These are phyloP conservation scores for Chlorops oryzae DNA, from an alignment of 1,140 invertebrate species.

Conservation along the genomic window DNA sequence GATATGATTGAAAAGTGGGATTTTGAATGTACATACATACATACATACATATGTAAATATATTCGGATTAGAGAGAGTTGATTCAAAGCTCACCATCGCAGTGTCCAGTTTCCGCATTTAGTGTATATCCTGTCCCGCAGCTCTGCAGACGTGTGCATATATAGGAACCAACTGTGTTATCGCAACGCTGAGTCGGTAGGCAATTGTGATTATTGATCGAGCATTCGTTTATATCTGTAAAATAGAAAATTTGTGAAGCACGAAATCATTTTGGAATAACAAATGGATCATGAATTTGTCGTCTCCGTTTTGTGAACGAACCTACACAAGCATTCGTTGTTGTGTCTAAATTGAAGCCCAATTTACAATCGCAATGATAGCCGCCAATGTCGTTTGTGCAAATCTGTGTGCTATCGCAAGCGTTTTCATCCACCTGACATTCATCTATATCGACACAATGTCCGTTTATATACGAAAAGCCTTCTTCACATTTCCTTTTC, in stretches of 20 bases:
- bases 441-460: conserved; percentile 65
- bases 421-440: conserved; percentile 57
- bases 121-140: conserved; percentile 94
- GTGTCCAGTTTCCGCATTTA: conserved; percentile 77
- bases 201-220: conserved; percentile 55
- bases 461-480: conserved; percentile 27
- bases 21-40: too few relatives aligned
- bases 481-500: conserved; percentile 23
- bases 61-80: too few relatives aligned
- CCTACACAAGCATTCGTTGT: conserved; percentile 65
- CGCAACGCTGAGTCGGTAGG: conserved; percentile 69
- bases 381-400: conserved; percentile 75
- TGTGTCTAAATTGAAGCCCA: conserved; percentile 62
- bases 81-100: conserved; percentile 67
- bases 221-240: conserved; percentile 59
- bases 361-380: conserved; percentile 71
- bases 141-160: conserved; percentile 72
- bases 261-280: not conserved
- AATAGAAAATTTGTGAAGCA: not conserved
- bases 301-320: conserved; percentile 41
- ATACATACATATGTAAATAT: too few relatives aligned
- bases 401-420: conserved; percentile 60
- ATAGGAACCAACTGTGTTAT: conserved; percentile 84
- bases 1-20: too few relatives aligned
- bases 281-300: not conserved